Evolutionary conservation across 1,140 invertebrate genomes (phyloP).

Genomic region (Dreissena rostriformis): DNA sequence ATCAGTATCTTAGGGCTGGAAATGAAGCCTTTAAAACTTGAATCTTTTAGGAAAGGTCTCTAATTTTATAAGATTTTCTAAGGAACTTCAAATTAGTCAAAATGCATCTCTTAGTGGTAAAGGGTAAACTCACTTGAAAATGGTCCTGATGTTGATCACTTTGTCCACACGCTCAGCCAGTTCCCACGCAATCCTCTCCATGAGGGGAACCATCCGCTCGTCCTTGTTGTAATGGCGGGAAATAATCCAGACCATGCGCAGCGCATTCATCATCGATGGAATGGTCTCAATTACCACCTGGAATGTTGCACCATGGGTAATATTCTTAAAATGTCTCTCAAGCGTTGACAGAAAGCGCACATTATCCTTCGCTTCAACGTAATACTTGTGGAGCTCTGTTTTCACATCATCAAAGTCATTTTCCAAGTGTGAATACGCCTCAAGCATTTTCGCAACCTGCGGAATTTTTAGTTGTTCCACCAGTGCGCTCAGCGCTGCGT

Average conservation of each 20-base stretch:
- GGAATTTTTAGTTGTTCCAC: slow-evolving; percentile 91
- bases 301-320: slow-evolving; percentile 88
- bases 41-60: too few species aligned
- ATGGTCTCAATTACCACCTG: slow-evolving; percentile 85
- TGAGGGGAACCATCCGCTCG: slow-evolving; percentile 89
- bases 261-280: slow-evolving; percentile 89
- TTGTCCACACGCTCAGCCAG: slow-evolving; percentile 88
- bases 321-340: slow-evolving; percentile 90
- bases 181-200: slow-evolving; percentile 91
- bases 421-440: slow-evolving; percentile 83
- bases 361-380: slow-evolving; percentile 91
- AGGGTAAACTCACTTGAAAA: slow-evolving; percentile 87
- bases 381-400: slow-evolving; percentile 86
- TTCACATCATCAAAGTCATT: slow-evolving; percentile 82
- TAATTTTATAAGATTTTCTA: too few species aligned
- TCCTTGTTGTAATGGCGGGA: slow-evolving; percentile 83
- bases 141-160: slow-evolving; percentile 86
- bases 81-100: too few species aligned
- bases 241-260: slow-evolving; percentile 84
- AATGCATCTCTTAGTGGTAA: too few species aligned
- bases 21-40: too few species aligned
- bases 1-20: too few species aligned
- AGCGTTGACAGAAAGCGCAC: slow-evolving; percentile 91
- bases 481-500: slow-evolving; percentile 88
- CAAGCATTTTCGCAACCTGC: slow-evolving; percentile 85